Evolutionary conservation across 2,888 invertebrate species (phyloP).

Genomic region (Aphodius sticticus): DNA sequence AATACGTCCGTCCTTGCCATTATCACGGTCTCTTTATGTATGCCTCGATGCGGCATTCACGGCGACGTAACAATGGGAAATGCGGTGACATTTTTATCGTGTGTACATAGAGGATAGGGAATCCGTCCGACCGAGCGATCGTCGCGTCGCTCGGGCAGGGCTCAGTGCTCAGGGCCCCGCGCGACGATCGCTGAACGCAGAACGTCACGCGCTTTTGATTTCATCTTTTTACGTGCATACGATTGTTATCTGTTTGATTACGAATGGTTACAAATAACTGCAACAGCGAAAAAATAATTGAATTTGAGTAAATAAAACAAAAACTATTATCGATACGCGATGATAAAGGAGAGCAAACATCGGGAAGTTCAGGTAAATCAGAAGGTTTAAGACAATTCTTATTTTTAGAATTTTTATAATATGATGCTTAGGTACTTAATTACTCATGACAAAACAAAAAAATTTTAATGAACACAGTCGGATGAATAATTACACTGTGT

Average conservation of each 20-base stretch:
- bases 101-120: slow-evolving; percentile 56
- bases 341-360: too few relatives aligned
- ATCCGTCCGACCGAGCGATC: slow-evolving; percentile 41
- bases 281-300: too few relatives aligned
- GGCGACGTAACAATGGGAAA: slow-evolving; percentile 55
- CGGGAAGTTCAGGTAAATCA: too few relatives aligned
- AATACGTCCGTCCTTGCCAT: slow-evolving; percentile 50
- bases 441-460: too few relatives aligned
- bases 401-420: too few relatives aligned
- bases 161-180: background rate
- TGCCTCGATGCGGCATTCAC: slow-evolving; percentile 56
- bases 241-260: background rate
- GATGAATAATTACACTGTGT: too few relatives aligned
- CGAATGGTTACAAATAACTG: too few relatives aligned
- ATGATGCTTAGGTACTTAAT: too few relatives aligned
- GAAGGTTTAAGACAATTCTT: too few relatives aligned
- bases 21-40: slow-evolving; percentile 56
- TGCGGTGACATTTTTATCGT: slow-evolving; percentile 57
- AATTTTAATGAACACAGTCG: too few relatives aligned
- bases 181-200: slow-evolving; percentile 45
- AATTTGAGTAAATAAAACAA: too few relatives aligned
- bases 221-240: slow-evolving; percentile 28
- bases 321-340: too few relatives aligned
- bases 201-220: slow-evolving; percentile 48
- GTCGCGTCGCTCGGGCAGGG: background rate